Base-by-base conservation (phyloP, 2,888 invertebrate species). In the Dolomedes plantarius region DNA sequence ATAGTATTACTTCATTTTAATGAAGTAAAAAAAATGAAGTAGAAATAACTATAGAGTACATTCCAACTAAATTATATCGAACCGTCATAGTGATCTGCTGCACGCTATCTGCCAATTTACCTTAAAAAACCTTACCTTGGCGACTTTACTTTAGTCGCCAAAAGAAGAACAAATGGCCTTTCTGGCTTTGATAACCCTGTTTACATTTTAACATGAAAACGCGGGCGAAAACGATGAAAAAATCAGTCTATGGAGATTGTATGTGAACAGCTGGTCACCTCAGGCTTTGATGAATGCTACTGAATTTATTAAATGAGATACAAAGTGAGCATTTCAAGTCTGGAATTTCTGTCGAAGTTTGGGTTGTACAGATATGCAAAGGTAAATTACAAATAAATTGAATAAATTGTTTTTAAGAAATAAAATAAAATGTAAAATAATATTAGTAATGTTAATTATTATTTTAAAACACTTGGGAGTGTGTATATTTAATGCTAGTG, bases 141-240 rank as follows among this genome's bases (percentile, higher is more conserved):
- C 67, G 67, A 31, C 11, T 32, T 31, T 32, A 29, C 3, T 9
- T 36, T n/a, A 11, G n/a, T 67, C 31, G 67, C 67, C 31, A 32
- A 32, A 13, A 19, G 19, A 36, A n/a, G 67, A 67, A 32, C 19
- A 36, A 28, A 67, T 9, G 0, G 19, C n/a, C 19, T n/a, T 32
- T 67, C 23, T 32, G 19, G 19, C 9, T 1, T 0, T 32, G n/a
- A 19, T 36, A 67, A 67, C 67, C 67, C 32, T 32, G 67, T n/a
- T 19, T n/a, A 67, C 32, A 32, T 31, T 67, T 67, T 32, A n/a
- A 67, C 67, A 67, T 19, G 32, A 67, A 32, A 67, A 32, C 31
- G 19, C 3, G 36, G 9, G n/a, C 0, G 1, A 27, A 62, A n/a
- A 5, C 32, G 16, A 32, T 16, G 0, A 0, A 0, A 19, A 32